Evolutionary conservation across 2,797 vertebrate genomes (phyloP), one percentile per base, ranked within the genome.

Genomic region (Cynopterus sphinx): DNA sequence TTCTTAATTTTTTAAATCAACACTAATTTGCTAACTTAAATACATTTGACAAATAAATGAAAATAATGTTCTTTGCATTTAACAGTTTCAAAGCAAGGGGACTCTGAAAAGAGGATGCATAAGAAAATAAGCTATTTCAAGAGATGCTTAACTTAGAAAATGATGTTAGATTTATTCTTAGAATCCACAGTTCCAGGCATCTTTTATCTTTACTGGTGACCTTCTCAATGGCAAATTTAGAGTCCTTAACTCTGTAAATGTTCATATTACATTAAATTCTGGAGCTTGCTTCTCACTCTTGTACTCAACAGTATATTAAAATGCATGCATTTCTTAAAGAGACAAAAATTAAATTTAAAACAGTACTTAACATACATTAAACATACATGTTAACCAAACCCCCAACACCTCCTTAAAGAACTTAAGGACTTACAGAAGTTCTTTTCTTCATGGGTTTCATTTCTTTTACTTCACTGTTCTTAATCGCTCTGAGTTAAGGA

Each of bases 261-360:
- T 82, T 78, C 78, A 43, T 17, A n/a, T 43, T 71, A 74, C 49
- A 63, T 39, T 70, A 43, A 95, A 83, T 81, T 61, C 39, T 43
- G 9, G 39, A 9, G 41, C 15, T 90, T 95, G 57, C 41, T 92
- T 96, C 81, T 84, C 5, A 7, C 3, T 81, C 6, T 79, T 88
- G 4, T 51, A 59, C 26, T 87, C 15, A 16, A 87, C 7, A 92
- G 81, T 21, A 87, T 63, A 79, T 77, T 91, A 55, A 87, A 95
- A 94, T 51, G 19, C 11, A 86, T 31, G 41, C 11, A 67, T n/a
- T 87, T 95, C 87, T 75, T 81, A 95, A 92, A 96, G 31, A 22
- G 24, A 73, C 19, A 75, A 87, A 85, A 74, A 84, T 49, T 95
- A 77, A 85, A 82, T 39, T 46, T 33, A 15, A 61, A 36, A 85